These are phyloP conservation scores for Mallotus villosus DNA, from an alignment of 2,797 vertebrate species.

Conservation along the genomic window DNA sequence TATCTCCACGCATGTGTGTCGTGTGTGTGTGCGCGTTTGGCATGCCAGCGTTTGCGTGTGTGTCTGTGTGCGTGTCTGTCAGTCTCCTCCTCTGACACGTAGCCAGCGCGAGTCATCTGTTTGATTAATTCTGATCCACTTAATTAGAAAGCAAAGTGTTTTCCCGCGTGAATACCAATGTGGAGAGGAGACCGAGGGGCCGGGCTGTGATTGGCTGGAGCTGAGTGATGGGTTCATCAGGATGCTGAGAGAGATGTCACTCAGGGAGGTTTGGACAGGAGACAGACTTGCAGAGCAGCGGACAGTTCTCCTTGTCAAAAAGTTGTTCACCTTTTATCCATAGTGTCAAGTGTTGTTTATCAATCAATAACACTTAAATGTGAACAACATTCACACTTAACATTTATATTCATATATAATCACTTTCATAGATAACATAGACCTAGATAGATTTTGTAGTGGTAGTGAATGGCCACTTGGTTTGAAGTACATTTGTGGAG, in stretches of 20 bases:
- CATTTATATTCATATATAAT: too few relatives aligned
- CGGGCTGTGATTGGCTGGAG: constrained; percentile 67
- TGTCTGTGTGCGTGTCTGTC: constrained; percentile 24
- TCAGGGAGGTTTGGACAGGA: not conserved
- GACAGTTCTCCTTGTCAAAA: too few relatives aligned
- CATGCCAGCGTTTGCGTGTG: constrained; percentile 32
- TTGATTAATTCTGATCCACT: constrained; percentile 78
- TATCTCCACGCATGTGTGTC: constrained; percentile 39
- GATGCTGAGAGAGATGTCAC: constrained; percentile 21
- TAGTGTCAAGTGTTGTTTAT: too few relatives aligned
- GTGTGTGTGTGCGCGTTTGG: constrained; percentile 19
- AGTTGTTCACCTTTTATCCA: too few relatives aligned
- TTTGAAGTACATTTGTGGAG: too few relatives aligned
- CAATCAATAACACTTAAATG: too few relatives aligned
- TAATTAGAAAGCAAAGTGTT: constrained; percentile 53
- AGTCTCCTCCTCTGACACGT: constrained; percentile 48
- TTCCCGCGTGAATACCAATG: constrained; percentile 56
- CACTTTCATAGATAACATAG: too few relatives aligned
- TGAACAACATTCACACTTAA: too few relatives aligned
- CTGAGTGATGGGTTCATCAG: constrained; percentile 75
- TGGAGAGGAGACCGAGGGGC: constrained; percentile 23
- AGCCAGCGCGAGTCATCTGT: constrained; percentile 52
- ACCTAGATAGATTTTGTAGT: too few relatives aligned
- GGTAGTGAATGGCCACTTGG: too few relatives aligned
- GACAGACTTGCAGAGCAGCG: too few relatives aligned